Evolutionary conservation across 2,888 invertebrate genomes (phyloP).

Genomic region (Cryptops parisi): DNA sequence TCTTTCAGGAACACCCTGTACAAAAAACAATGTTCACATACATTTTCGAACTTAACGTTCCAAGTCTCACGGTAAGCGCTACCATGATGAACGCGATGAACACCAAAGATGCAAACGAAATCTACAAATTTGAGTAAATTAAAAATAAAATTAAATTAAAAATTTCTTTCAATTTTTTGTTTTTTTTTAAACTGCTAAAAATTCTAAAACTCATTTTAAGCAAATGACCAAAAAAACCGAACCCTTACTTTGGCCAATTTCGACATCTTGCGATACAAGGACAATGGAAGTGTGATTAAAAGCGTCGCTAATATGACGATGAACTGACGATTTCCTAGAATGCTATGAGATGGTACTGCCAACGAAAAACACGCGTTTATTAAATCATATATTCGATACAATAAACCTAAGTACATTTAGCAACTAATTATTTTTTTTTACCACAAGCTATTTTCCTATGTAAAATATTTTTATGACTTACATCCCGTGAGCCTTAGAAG

Average conservation of each 20-base stretch:
- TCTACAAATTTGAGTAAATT: slow-evolving; percentile 21
- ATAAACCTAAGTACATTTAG: not conserved
- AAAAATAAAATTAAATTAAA: not conserved
- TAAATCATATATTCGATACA: not conserved
- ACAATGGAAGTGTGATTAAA: slow-evolving; percentile 58
- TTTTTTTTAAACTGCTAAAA: no score
- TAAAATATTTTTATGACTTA: no score
- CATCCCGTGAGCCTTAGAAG: slow-evolving; percentile 48
- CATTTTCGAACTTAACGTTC: slow-evolving; percentile 45
- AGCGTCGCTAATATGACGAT: slow-evolving; percentile 57
- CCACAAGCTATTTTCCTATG: not conserved
- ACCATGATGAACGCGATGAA: slow-evolving; percentile 57
- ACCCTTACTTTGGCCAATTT: slow-evolving; percentile 44
- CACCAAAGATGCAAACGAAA: slow-evolving; percentile 50
- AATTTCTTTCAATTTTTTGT: not conserved
- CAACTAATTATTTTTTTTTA: slow-evolving; percentile 1
- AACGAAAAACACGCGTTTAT: slow-evolving; percentile 15
- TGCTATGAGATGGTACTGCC: slow-evolving; percentile 36
- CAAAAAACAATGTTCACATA: no score
- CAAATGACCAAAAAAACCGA: not conserved
- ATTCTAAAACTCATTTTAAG: not conserved
- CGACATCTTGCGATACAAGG: slow-evolving; percentile 59
- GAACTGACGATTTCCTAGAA: slow-evolving; percentile 47
- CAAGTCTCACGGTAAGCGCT: slow-evolving; percentile 46
- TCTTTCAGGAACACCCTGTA: no score